Evolutionary conservation across 2,113 vertebrate genomes (phyloP), one percentile per base, ranked within the genome.

Genomic region (Excalfactoria chinensis): DNA sequence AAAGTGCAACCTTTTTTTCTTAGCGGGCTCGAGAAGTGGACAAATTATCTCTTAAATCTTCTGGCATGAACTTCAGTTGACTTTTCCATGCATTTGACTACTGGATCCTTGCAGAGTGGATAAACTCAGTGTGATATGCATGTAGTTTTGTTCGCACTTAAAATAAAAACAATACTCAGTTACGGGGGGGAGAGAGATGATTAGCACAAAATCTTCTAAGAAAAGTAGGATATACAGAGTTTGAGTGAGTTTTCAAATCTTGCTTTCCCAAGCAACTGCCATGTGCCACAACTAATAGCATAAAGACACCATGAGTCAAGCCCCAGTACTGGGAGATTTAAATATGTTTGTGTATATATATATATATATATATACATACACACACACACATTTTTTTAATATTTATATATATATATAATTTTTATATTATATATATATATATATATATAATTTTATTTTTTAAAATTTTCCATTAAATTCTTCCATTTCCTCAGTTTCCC

Each of bases 211-310:
- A 74, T 41, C 11, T 70, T 90, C 32, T 81, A 66, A 41, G 63
- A 25, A 64, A 75, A 72, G 7, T 19, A 40, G 41, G 25, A 34
- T 69, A 62, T 44, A 66, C 8, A 37, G 64, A 78, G 43, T 35
- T 13, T 67, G 13, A 17, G 11, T 23, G 12, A 17, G 11, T 23
- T 77, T 73, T 86, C 68, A 95, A 95, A 96, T 68, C 92, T 93
- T 77, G 51, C 68, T 93, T 96, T 93, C 72, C 84, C 77, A 89
- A 96, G 93, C 84, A 93, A 92, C 59, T 88, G 69, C 91, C 82
- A 86, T 93, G 88, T 96, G 91, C 87, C 82, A 91, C 58, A 94
- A 66, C 44, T 78, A 90, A 53, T 35, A 64, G 78, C 68, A 80
- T 76, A 89, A 94, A 93, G 72, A 43, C 40, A 40, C 32, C 35